Evolutionary conservation across 1,140 invertebrate species (phyloP).

Genomic region (Leptinotarsa defecta): DNA sequence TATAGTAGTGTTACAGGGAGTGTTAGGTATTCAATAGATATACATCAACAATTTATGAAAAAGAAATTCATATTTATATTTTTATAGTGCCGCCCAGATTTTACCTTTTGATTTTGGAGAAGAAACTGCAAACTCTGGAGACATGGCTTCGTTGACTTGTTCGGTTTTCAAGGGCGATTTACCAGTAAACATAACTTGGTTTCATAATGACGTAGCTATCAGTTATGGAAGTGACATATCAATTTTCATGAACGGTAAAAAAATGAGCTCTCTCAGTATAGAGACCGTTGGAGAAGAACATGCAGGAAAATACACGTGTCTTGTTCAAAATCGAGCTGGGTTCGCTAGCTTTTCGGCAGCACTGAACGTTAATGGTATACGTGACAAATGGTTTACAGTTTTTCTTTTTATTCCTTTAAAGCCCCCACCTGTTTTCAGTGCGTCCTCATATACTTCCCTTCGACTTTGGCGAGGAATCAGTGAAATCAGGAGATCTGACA

Average conservation of each 20-base stretch:
- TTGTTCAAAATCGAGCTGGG: constrained; percentile 69
- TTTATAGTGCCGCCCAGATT: constrained; percentile 63
- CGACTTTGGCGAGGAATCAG: constrained; percentile 65
- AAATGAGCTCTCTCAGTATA: constrained; percentile 68
- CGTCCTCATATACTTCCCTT: constrained; percentile 46
- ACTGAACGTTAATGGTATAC: constrained; percentile 68
- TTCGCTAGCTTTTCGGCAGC: constrained; percentile 65
- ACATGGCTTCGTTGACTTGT: constrained; percentile 73
- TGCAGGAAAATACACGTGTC: constrained; percentile 75
- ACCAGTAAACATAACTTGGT: constrained; percentile 71
- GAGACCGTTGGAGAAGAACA: constrained; percentile 66
- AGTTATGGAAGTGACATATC: constrained; percentile 57
- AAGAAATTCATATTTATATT: background rate
- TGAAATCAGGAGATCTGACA: constrained; percentile 67
- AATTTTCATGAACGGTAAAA: constrained; percentile 61
- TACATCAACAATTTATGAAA: background rate
- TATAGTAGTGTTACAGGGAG: no score
- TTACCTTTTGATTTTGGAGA: constrained; percentile 76
- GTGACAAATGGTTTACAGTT: constrained; percentile 12
- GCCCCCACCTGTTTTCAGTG: constrained; percentile 19
- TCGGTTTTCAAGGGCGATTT: constrained; percentile 71
- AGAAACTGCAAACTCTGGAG: constrained; percentile 73
- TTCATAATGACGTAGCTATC: constrained; percentile 61
- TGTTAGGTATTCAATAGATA: no score
- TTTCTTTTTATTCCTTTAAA: constrained; percentile 10